Evolutionary conservation across 2,797 vertebrate species (phyloP).

Genomic region (Margarornis squamiger): DNA sequence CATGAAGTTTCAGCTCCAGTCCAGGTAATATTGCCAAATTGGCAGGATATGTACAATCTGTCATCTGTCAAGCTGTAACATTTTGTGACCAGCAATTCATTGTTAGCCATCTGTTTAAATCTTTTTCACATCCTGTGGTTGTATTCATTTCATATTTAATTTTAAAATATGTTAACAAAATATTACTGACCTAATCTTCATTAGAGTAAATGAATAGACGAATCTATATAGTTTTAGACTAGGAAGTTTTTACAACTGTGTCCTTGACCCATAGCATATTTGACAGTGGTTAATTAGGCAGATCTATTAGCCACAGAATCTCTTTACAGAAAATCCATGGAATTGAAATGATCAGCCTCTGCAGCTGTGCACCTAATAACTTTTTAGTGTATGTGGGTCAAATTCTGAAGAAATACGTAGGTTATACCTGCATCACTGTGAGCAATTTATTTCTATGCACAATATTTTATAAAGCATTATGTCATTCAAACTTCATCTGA

Average conservation of each 20-base stretch:
- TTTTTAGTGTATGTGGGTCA: neutral
- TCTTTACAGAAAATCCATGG: neutral
- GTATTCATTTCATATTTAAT: neutral
- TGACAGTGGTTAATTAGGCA: neutral
- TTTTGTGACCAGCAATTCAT: conserved; percentile 14
- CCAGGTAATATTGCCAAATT: conserved; percentile 32
- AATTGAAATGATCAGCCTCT: neutral
- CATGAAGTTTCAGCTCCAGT: neutral
- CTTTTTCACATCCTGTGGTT: conserved; percentile 4
- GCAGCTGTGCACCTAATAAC: neutral
- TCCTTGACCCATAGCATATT: neutral
- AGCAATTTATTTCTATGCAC: neutral
- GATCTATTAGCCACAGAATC: neutral
- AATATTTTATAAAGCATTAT: neutral
- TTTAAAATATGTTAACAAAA: neutral
- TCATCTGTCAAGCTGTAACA: conserved; percentile 34
- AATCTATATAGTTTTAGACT: neutral
- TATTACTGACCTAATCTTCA: neutral
- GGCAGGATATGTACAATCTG: conserved; percentile 24
- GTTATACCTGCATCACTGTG: neutral
- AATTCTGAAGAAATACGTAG: neutral
- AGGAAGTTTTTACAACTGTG: neutral
- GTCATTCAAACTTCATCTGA: neutral
- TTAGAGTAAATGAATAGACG: neutral
- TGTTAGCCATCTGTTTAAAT: conserved; percentile 34